Conservation (phyloP, 2,797 vertebrate species). For the Zalophus californianus region DNA sequence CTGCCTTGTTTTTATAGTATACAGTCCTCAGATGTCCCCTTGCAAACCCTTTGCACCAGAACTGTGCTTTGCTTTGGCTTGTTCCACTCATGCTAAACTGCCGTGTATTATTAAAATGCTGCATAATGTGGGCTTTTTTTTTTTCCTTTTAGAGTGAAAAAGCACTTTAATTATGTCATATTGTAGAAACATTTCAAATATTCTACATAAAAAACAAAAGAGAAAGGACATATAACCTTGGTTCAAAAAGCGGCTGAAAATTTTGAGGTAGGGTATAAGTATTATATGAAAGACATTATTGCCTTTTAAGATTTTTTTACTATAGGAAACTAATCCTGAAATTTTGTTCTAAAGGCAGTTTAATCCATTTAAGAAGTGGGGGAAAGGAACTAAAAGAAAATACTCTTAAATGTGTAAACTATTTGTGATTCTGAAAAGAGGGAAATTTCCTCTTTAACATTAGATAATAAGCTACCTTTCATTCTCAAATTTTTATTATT, state of each 20-base stretch:
- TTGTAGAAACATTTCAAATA: conserved; percentile 51
- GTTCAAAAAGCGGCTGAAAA: conserved; percentile 37
- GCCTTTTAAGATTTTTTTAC: conserved; percentile 4
- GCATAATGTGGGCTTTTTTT: not conserved
- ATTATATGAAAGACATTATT: not conserved
- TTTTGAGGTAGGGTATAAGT: not conserved
- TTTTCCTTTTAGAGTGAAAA: conserved; percentile 48
- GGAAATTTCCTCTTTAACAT: not conserved
- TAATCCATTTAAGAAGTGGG: conserved; percentile 24
- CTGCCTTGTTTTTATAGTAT: conserved; percentile 8
- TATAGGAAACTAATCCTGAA: conserved; percentile 51
- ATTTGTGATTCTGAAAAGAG: not conserved
- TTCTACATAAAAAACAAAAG: conserved; percentile 47
- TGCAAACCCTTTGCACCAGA: not conserved
- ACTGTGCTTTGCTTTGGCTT: conserved; percentile 1
- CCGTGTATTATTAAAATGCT: conserved; percentile 16
- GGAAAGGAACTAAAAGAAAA: conserved; percentile 14
- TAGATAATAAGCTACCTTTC: conserved; percentile 8
- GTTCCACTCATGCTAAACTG: not conserved
- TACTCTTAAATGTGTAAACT: not conserved
- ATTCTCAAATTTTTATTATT: conserved; percentile 33
- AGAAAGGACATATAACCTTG: not conserved
- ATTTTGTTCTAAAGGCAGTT: conserved; percentile 36
- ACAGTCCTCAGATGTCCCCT: conserved; percentile 3
- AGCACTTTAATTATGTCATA: not conserved